phyloP scores from a whole-genome alignment of 2,888 invertebrate species.

The Tenthredo notha region DNA sequence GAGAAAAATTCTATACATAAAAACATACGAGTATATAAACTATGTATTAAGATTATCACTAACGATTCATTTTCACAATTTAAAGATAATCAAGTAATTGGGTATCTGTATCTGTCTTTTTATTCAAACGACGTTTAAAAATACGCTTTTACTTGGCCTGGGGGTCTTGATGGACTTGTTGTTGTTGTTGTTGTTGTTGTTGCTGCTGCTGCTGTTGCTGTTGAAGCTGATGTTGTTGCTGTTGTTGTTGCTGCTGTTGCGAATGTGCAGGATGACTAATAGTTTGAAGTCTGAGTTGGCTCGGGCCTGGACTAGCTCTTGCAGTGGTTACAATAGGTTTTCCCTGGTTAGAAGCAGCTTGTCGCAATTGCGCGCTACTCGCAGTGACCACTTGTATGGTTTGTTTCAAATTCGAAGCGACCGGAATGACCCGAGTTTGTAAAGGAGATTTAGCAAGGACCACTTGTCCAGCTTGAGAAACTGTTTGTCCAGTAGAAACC shows the following conservation, averaged over 20 bases:
- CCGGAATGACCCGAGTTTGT: conserved; percentile 84
- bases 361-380: conserved; percentile 77
- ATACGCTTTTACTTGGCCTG: conserved; percentile 62
- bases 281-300: conserved; percentile 83
- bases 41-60: background rate
- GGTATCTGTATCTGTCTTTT: background rate
- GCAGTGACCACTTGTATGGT: conserved; percentile 81
- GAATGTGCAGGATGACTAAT: conserved; percentile 82
- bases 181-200: conserved; percentile 64
- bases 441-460: conserved; percentile 82
- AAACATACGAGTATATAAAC: conserved; percentile 14
- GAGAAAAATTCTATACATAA: background rate
- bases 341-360: conserved; percentile 71
- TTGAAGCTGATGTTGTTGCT: conserved; percentile 65
- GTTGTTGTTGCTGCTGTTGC: conserved; percentile 67
- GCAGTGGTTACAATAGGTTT: conserved; percentile 77
- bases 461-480: conserved; percentile 80
- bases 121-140: background rate
- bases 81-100: background rate
- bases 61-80: background rate
- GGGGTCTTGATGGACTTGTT: conserved; percentile 70
- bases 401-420: conserved; percentile 82
- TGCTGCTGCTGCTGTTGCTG: conserved; percentile 69
- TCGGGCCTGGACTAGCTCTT: conserved; percentile 79
- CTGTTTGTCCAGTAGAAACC: conserved; percentile 78